A percentile compares a stretch with the other conserved stretches of the same genome.
Evolutionary conservation across 1,140 invertebrate genomes (phyloP).

Genomic region (Anoplophora glabripennis): DNA sequence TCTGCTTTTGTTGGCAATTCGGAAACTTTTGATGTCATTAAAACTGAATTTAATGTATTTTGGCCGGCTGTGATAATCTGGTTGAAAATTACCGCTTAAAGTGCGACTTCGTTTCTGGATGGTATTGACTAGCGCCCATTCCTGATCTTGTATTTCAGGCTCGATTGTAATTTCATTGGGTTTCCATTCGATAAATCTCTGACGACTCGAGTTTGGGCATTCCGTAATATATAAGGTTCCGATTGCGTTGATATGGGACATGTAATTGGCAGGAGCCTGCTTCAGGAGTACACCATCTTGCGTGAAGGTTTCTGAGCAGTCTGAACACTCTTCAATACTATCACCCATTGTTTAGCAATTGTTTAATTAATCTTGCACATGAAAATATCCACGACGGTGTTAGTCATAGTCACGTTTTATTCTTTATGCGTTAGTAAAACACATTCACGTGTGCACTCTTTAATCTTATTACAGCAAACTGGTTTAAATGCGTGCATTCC

Average conservation of each 20-base stretch:
- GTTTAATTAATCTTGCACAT: not conserved
- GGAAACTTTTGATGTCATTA: conserved; percentile 65
- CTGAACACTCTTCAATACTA: conserved; percentile 21
- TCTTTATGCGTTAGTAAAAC: too few relatives aligned
- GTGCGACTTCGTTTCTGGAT: conserved; percentile 57
- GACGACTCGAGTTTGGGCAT: conserved; percentile 47
- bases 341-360: conserved; percentile 8
- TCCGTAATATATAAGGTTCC: conserved; percentile 60
- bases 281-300: conserved; percentile 64
- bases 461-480: too few relatives aligned
- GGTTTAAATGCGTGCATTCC: too few relatives aligned
- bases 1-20: conserved; percentile 63
- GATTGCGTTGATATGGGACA: conserved; percentile 57
- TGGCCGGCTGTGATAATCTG: conserved; percentile 30
- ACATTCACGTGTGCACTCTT: too few relatives aligned
- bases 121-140: conserved; percentile 78
- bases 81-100: conserved; percentile 53
- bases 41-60: conserved; percentile 64
- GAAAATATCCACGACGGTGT: not conserved
- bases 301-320: conserved; percentile 54
- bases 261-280: conserved; percentile 54
- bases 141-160: conserved; percentile 72
- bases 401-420: too few relatives aligned
- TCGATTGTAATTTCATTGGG: conserved; percentile 71
- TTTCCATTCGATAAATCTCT: conserved; percentile 73